Conservation (phyloP, 2,797 vertebrate genomes). For the Spinibarbus caldwelli region DNA sequence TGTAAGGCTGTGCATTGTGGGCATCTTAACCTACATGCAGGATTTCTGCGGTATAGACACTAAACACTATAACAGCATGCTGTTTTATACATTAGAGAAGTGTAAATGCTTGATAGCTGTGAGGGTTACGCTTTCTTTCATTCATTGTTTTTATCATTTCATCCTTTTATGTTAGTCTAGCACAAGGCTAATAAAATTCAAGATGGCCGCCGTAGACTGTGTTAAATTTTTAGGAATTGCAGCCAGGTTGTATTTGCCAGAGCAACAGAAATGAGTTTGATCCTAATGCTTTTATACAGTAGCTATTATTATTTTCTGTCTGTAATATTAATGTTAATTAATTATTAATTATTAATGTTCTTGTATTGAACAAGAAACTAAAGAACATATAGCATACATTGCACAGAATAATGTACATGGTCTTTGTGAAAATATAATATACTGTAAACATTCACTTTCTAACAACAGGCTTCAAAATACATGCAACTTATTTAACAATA, state of each 20-base stretch:
- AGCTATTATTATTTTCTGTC: neutral
- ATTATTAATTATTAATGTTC: neutral
- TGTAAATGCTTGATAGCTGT: neutral
- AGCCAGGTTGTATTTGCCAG: neutral
- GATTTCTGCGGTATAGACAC: neutral
- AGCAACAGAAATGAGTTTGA: neutral
- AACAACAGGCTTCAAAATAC: neutral
- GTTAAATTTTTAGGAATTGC: neutral
- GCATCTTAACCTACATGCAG: conserved; percentile 7
- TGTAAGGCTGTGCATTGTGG: conserved; percentile 37
- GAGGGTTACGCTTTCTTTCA: neutral
- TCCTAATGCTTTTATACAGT: neutral
- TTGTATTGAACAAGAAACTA: too few species aligned
- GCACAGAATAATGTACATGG: neutral
- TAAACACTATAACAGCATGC: neutral
- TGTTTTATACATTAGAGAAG: neutral
- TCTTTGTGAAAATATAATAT: neutral
- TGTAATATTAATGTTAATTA: too few species aligned
- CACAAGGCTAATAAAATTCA: conserved; percentile 4
- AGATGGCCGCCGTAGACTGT: neutral
- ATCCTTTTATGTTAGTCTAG: neutral
- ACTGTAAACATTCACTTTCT: neutral
- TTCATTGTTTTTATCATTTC: neutral
- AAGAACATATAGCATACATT: neutral
- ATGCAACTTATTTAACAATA: neutral